Conservation (phyloP, 2,113 vertebrate species). For the Orthonyx spaldingii region DNA sequence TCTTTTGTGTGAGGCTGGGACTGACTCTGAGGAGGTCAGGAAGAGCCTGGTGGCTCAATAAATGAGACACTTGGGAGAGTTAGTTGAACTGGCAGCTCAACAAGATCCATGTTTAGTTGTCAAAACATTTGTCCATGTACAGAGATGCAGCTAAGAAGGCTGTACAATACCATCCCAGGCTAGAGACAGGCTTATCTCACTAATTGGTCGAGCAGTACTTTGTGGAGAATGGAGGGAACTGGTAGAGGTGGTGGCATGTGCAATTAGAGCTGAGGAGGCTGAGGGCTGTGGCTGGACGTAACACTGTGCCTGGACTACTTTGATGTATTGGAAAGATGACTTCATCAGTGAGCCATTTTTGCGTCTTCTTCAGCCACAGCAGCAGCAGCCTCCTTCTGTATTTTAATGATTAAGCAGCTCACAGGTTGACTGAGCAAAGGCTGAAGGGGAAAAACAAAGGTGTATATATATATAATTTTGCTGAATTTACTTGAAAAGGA, state of each 20-base stretch:
- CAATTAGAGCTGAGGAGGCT: not conserved
- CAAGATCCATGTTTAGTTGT: constrained; percentile 20
- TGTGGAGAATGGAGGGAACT: not conserved
- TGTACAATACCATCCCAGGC: not conserved
- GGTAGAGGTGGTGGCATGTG: not conserved
- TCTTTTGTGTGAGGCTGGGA: not conserved
- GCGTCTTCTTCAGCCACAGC: not conserved
- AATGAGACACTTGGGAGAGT: not conserved
- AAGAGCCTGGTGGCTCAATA: constrained; percentile 16
- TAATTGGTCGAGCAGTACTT: not conserved
- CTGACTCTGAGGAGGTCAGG: not conserved
- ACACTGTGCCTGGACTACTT: not conserved
- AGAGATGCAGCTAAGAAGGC: not conserved
- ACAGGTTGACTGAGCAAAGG: not conserved
- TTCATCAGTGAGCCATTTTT: not conserved
- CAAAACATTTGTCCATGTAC: constrained; percentile 21
- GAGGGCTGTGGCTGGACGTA: not conserved
- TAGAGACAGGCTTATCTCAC: not conserved
- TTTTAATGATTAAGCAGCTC: not conserved
- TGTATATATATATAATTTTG: not conserved
- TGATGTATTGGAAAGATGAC: not conserved
- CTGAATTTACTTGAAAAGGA: constrained; percentile 16
- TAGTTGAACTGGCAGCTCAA: constrained; percentile 2
- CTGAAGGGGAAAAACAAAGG: constrained; percentile 6
- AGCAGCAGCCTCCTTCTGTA: not conserved